Base-by-base conservation (phyloP, 1,140 invertebrate species). In the Drosophila teissieri region DNA sequence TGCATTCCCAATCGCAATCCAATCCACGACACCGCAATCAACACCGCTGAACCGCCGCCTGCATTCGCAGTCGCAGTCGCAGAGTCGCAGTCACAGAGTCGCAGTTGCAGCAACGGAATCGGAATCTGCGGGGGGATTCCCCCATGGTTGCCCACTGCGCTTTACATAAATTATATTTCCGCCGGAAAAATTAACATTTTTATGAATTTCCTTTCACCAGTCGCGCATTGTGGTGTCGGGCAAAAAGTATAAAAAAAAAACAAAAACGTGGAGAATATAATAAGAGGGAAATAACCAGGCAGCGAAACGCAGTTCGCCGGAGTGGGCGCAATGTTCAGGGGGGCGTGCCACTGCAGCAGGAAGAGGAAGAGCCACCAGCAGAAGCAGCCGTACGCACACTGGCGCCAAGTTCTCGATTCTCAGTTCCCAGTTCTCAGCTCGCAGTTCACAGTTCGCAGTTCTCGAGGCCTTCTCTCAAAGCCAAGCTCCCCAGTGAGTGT, bases 91-190 rank as follows among this genome's bases (percentile, higher is more conserved):
- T 15, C n/a, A n/a, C 22, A 24, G 24, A 31, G 31, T 31, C 8
- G 8, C 51, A 53, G 49, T 15, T 7, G 63, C 48, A 67, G 17
- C 49, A 31, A 8, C 61, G 42, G 34, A 44, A 44, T 34, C 22
- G 31, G 31, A 31, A 31, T 31, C 60, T 12, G 46, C n/a, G n/a
- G 39, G 40, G 36, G 60, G 27, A 62, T 60, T 31, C 82, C 78
- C 60, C 73, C 62, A 60, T n/a, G 73, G 73, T 88, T 75, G 82
- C 84, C 85, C 84, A 72, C 83, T 85, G 82, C 85, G 84, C 80
- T 89, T 89, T 89, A 89, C 84, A 89, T 89, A 89, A 89, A 89
- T 89, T 89, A 89, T 89, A 89, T 89, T 89, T 89, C 84, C 84
- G 84, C 69, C 84, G 84, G 84, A 89, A 89, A 89, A 89, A 89